These are phyloP conservation scores for Halocaridina rubra DNA, from an alignment of 2,888 invertebrate genomes.

Conservation along the genomic window DNA sequence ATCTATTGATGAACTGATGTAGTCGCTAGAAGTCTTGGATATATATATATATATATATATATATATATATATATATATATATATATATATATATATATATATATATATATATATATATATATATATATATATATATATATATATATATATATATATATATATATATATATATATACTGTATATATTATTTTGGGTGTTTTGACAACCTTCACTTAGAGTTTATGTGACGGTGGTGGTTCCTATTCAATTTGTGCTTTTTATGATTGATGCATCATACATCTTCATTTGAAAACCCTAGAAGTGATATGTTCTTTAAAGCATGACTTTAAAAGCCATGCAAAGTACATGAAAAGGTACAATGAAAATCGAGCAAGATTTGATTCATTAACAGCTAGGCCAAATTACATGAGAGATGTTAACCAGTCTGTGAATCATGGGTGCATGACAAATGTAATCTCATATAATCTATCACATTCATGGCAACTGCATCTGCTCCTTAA, in stretches of 20 bases:
- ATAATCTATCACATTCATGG: neutral
- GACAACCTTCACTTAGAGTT: no score
- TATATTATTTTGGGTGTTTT: no score
- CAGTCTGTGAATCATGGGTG: neutral
- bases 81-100: neutral
- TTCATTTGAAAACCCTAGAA: neutral
- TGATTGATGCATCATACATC: neutral
- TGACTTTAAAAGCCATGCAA: neutral
- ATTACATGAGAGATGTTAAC: neutral
- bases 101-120: neutral
- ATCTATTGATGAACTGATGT: neutral
- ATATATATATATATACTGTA: no score
- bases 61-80: neutral
- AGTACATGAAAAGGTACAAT: neutral
- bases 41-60: slow-evolving; percentile 4
- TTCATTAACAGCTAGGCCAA: neutral
- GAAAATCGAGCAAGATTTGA: neutral
- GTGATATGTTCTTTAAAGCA: neutral
- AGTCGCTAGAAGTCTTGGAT: neutral
- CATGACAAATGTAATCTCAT: neutral
- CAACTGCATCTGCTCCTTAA: neutral
- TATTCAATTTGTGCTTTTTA: no score
- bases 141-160: no score
- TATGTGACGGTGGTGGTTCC: no score
- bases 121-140: neutral